Percentiles rank a stretch among this genome's conserved stretches.
Evolutionary conservation across 1,140 invertebrate genomes (phyloP).

Genomic region (Drosophila kurseongensis): DNA sequence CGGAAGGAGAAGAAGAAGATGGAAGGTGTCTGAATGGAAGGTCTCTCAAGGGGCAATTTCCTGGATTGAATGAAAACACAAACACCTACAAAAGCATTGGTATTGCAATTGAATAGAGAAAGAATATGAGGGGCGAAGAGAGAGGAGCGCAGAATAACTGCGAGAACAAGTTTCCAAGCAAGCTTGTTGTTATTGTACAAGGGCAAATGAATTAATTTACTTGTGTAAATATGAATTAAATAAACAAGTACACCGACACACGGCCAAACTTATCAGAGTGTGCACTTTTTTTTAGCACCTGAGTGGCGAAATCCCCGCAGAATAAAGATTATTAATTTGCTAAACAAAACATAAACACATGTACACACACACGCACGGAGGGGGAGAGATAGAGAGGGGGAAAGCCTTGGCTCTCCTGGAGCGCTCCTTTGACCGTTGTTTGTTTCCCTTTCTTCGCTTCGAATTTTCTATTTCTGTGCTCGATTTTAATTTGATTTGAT

Average conservation of each 20-base stretch:
- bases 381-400: neutral
- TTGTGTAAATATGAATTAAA: conserved; percentile 68
- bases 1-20: conserved; percentile 7
- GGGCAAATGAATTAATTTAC: conserved; percentile 73
- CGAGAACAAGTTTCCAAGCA: conserved; percentile 42
- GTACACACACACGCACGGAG: conserved; percentile 22
- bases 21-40: conserved; percentile 59
- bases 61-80: conserved; percentile 54
- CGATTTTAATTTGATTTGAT: conserved; percentile 53
- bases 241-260: conserved; percentile 53
- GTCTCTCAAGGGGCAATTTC: conserved; percentile 43
- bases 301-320: conserved; percentile 45
- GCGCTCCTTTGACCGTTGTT: conserved; percentile 19
- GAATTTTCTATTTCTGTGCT: conserved; percentile 43
- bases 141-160: conserved; percentile 4
- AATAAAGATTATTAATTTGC: conserved; percentile 66
- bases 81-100: conserved; percentile 10
- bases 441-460: neutral
- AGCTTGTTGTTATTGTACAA: conserved; percentile 62
- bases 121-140: conserved; percentile 5
- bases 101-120: conserved; percentile 38
- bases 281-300: conserved; percentile 58
- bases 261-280: conserved; percentile 41
- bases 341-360: conserved; percentile 76
- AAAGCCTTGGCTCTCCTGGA: conserved; percentile 50